phyloP scores from a whole-genome alignment of 2,888 invertebrate species.

The Allacma fusca region DNA sequence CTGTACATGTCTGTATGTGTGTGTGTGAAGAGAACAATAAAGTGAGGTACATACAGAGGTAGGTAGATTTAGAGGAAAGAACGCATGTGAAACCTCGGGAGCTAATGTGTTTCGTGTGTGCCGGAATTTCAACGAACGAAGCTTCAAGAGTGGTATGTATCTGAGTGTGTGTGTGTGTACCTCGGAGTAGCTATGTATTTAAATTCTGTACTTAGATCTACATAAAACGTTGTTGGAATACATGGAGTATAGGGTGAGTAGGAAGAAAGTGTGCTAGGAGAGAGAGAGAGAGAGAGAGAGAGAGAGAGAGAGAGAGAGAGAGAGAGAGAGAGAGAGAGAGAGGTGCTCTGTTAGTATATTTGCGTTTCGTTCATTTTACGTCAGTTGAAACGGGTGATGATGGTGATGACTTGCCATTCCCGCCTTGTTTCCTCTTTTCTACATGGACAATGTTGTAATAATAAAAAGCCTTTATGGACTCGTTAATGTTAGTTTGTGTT shows the following conservation, averaged over 20 bases:
- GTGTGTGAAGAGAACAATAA: too few species aligned
- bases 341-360: not conserved
- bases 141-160: not conserved
- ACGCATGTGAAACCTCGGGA: too few species aligned
- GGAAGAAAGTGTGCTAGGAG: too few species aligned
- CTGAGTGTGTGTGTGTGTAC: not conserved
- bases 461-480: constrained; percentile 33
- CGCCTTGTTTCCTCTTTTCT: constrained; percentile 8
- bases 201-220: too few species aligned
- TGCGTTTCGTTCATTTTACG: constrained; percentile 12
- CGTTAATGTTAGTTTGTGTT: constrained; percentile 25
- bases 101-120: too few species aligned
- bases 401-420: constrained; percentile 34
- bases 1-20: not conserved
- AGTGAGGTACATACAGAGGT: not conserved
- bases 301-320: too few species aligned
- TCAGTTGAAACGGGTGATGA: constrained; percentile 22
- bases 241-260: not conserved
- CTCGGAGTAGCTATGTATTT: too few species aligned
- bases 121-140: too few species aligned
- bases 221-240: too few species aligned
- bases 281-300: not conserved
- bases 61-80: not conserved
- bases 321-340: too few species aligned
- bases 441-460: constrained; percentile 20